Evolutionary conservation across 2,797 vertebrate genomes (phyloP), one percentile per base, ranked within the genome.

Genomic region (Monodelphis domestica): DNA sequence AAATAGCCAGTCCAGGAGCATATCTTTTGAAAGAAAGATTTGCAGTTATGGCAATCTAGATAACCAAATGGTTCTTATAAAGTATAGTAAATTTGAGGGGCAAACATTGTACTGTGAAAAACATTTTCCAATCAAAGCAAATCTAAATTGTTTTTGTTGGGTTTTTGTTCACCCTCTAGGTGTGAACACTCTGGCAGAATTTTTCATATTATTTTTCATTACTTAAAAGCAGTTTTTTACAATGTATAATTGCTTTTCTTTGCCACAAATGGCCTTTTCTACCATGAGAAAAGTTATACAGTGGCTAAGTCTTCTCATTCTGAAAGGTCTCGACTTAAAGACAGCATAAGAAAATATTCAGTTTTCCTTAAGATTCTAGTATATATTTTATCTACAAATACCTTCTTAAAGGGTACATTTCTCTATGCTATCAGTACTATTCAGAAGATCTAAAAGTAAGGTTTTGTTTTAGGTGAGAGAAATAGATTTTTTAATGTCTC

Each of bases 181-280:
- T 94, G 15, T 88, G 92, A 95, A 70, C 89, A 90, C 63, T 97
- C 28, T 91, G 59, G 26, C n/a, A 96, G 59, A 92, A 92, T 89
- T 87, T 54, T 96, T 96, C 14, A 89, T 90, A 59, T 90, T 91
- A 84, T 94, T 95, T 96, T 93, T 95, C 38, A 95, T 94, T 89
- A 89, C 45, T 92, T 90, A 91, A 95, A 91, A 92, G 87, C 59
- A 94, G 45, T 33, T 90, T 93, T 84, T 95, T 95, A 57, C 59
- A 95, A 56, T 91, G 24, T 28, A 51, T 93, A 95, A 95, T 95
- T 96, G 52, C 53, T 95, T 91, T 54, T 95, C 57, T 94, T 95
- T 55, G 92, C 84, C 53, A 94, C 38, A 96, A 96, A 91, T 87
- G 70, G 26, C 28, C 51, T 93, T 91, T 94, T 57, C 90, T 56